These are phyloP conservation scores for Otocyon megalotis DNA, from an alignment of 2,113 vertebrate genomes.

Conservation along the genomic window DNA sequence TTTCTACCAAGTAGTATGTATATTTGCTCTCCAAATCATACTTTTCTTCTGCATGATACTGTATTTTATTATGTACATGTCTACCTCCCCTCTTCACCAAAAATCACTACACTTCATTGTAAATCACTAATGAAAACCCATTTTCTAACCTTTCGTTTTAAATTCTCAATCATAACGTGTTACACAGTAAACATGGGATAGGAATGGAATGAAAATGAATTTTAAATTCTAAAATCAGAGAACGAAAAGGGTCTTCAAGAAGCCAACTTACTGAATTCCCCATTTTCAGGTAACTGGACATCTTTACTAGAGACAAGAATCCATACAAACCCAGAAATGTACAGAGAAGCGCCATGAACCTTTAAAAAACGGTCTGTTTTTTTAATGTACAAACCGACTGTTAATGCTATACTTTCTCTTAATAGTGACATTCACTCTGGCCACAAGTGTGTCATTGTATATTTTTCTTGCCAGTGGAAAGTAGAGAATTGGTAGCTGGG, in stretches of 20 bases:
- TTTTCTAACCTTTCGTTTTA: background rate
- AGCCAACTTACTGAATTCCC: background rate
- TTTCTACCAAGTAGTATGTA: background rate
- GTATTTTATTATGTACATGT: background rate
- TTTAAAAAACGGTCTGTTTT: background rate
- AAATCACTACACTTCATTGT: background rate
- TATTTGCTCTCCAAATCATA: background rate
- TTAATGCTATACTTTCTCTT: background rate
- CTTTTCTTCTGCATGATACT: background rate
- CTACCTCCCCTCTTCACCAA: background rate
- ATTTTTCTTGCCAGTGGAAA: background rate
- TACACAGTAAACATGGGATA: background rate
- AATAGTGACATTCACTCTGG: background rate
- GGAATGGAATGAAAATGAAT: background rate
- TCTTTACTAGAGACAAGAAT: background rate
- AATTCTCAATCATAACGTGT: background rate
- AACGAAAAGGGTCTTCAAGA: background rate
- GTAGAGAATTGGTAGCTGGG: background rate
- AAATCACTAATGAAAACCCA: background rate
- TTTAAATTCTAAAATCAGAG: constrained; percentile 56
- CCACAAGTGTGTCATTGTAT: background rate
- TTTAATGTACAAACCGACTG: background rate
- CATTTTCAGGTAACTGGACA: background rate
- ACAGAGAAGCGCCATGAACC: background rate
- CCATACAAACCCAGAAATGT: background rate